Evolutionary conservation across 2,113 vertebrate genomes (phyloP).

Genomic region (Pseudorectes ferrugineus): DNA sequence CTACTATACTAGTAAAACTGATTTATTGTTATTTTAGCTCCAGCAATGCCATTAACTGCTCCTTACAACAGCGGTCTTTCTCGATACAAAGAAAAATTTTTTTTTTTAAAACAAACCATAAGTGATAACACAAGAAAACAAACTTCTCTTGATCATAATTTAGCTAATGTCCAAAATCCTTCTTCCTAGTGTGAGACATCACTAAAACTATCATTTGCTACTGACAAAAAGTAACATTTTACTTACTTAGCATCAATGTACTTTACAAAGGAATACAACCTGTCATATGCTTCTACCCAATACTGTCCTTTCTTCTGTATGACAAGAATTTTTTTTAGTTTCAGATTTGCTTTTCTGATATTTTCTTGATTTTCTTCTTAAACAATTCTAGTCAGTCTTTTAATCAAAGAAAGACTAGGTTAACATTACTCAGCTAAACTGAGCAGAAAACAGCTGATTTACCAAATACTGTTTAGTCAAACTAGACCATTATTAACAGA

Average conservation of each 20-base stretch:
- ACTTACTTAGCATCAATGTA: neutral
- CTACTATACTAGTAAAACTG: neutral
- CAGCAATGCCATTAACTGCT: neutral
- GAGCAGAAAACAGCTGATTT: neutral
- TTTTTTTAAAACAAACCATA: neutral
- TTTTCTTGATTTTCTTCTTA: neutral
- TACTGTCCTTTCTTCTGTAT: neutral
- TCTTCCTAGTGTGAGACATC: neutral
- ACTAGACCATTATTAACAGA: neutral
- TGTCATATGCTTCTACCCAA: neutral
- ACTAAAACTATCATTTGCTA: neutral
- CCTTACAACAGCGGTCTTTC: neutral
- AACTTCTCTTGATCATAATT: neutral
- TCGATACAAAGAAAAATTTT: rapidly evolving
- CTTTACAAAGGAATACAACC: neutral
- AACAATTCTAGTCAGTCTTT: neutral
- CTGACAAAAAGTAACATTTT: neutral
- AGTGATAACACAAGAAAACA: neutral
- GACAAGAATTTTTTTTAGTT: neutral
- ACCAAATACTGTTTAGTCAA: neutral
- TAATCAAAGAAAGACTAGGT: neutral
- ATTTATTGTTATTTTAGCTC: neutral
- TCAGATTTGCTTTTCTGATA: neutral
- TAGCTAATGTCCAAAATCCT: neutral
- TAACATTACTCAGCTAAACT: neutral